phyloP scores from a whole-genome alignment of 2,888 invertebrate species.

The Lissonota sp. region DNA sequence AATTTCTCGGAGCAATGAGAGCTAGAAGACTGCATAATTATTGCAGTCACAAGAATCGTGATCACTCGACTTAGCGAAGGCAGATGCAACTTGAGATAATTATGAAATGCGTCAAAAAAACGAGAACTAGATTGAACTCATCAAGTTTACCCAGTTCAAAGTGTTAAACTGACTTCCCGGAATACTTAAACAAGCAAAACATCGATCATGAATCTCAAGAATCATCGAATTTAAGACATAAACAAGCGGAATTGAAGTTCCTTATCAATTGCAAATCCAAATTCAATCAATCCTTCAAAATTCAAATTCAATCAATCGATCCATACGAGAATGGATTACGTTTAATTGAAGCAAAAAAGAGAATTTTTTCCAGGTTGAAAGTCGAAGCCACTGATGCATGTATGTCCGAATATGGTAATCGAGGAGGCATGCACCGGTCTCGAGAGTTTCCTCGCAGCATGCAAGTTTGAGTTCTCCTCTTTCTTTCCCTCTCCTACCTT shows the following conservation, averaged over 20 bases:
- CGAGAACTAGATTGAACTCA: not conserved
- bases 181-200: not conserved
- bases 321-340: not conserved
- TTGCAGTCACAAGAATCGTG: constrained; percentile 45
- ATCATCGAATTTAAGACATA: not conserved
- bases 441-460: constrained; percentile 33
- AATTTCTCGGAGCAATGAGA: no score
- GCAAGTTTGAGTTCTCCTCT: constrained; percentile 29
- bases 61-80: constrained; percentile 49
- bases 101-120: not conserved
- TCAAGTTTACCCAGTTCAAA: not conserved
- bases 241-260: no score
- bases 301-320: not conserved
- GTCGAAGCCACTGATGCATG: not conserved
- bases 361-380: no score
- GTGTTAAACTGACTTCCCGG: no score
- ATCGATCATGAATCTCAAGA: not conserved
- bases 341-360: constrained; percentile 23
- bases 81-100: constrained; percentile 30
- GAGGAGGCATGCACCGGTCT: constrained; percentile 54
- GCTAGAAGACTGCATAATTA: constrained; percentile 27
- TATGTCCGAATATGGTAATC: constrained; percentile 59
- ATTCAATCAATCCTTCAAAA: no score
- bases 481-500: constrained; percentile 45
- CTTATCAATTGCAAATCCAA: no score